Base-by-base conservation (phyloP, 2,888 invertebrate species). In the Xanthorhoe designata region DNA sequence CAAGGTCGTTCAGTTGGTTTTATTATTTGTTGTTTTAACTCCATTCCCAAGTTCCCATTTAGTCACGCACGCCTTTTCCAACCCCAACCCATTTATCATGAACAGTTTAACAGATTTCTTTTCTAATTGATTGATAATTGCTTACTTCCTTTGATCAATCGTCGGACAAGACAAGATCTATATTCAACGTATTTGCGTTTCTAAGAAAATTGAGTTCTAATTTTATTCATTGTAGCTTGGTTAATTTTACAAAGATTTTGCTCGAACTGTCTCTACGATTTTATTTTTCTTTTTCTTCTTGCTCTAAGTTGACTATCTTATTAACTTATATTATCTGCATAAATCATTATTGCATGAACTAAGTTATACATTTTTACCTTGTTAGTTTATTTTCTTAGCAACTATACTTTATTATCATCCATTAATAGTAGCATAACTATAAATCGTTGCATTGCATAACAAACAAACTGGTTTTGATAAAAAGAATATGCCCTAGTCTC, bases 301-400 rank as follows among this genome's bases (percentile, higher is more conserved):
- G 35, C 35, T 35, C 35, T 9, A 9, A 9, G 1, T 9, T 35
- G 9, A n/a, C 35, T 35, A 2, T 42, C 13, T 42, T 13, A 42
- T 4, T 4, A 0, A 35, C 35, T 24, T 24, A 9, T 35, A 35
- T 7, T 35, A 42, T 0, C 38, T 42, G 3, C 4, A 0, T 42
- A 42, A 42, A 47, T 7, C 15, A 47, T 15, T 47, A 47, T 15
- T 15, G 13, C 47, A 5, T 17, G 0, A 47, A 1, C 55, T 64
- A 57, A 77, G 78, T 80, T 78, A 77, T 78, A 73, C 72, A 78
- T 82, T 81, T 75, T 76, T 81, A 79, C 76, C 75, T 79, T 73
- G 73, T 71, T 50, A 52, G 61, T 38, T 45, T 45, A 47, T 47
- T 47, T 47, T 15, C 13, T 17, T 47, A 47, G 15, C 47, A 47